Conservation (phyloP, 2,113 vertebrate genomes). For the Fulica atra region DNA sequence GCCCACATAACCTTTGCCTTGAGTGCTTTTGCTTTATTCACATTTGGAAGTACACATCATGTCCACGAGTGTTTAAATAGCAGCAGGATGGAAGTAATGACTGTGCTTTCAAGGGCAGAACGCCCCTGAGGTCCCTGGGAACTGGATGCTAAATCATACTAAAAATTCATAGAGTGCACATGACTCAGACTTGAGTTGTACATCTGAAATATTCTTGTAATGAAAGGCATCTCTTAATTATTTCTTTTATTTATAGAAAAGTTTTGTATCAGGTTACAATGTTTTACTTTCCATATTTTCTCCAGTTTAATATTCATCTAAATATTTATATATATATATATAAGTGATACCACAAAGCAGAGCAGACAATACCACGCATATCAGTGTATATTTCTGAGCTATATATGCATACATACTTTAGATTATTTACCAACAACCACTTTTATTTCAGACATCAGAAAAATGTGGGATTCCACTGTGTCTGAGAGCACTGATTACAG, state of each 20-base stretch:
- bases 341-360: background rate
- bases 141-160: background rate
- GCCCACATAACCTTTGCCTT: conserved; percentile 30
- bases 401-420: background rate
- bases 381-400: background rate
- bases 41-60: background rate
- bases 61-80: conserved; percentile 17
- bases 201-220: background rate
- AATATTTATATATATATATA: background rate
- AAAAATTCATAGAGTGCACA: background rate
- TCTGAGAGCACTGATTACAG: conserved; percentile 27
- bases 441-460: conserved; percentile 38
- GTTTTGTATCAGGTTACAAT: background rate
- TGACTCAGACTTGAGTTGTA: background rate
- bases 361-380: background rate
- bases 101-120: conserved; percentile 6
- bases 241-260: background rate
- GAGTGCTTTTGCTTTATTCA: conserved; percentile 8
- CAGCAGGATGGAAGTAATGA: conserved; percentile 38
- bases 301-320: background rate
- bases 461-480: conserved; percentile 12
- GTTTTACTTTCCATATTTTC: background rate
- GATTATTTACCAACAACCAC: conserved; percentile 7
- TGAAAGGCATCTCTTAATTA: background rate
- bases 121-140: conserved; percentile 8